Base-by-base conservation (phyloP, 2,797 vertebrate genomes). In the Neosilurus hyrtlii region DNA sequence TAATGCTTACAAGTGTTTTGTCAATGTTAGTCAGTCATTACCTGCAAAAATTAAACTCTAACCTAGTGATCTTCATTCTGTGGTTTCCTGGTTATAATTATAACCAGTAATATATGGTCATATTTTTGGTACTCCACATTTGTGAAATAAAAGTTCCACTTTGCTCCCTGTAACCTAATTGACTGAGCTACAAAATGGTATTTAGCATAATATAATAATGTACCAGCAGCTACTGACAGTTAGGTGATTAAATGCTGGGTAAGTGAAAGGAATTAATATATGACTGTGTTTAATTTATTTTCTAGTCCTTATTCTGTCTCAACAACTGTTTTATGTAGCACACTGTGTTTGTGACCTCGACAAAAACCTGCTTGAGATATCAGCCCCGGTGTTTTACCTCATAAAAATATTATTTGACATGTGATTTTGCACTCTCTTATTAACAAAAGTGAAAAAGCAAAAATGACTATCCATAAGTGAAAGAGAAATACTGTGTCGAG, bases 391-490 rank as follows among this genome's bases (percentile, higher is more conserved):
- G 59, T 51, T 62, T 49, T 14, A 62, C 24, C 15, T 66, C 15
- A 0, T 78, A 63, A 79, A 79, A 30, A 57, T 68, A 43, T 68
- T 80, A 80, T 80, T 37, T 57, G 78, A 80, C 78, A 80, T 68
- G 30, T 80, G 52, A 80, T 80, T 80, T 80, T 68, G 30, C 30
- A 57, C 11, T 11, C 8, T 35, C 49, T 68, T 57, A 57, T 68
- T 80, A 68, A 68, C 78, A 16, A 57, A 57, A 80, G 57, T 57
- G 52, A 80, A 37, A 56, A 57, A 56, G 51, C 62, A 30, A 65
- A 65, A 65, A 24, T 20, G 16, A 66, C 22, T n/a, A 79, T 79
- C 68, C 78, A 54, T 66, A 79, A 62, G 57, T 62, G 24, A 52
- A 16, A n/a, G 15, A 49, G 57, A 79, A 63, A 26, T 63, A 65